A percentile compares a stretch with the other conserved stretches of the same genome.
phyloP scores from a whole-genome alignment of 2,888 invertebrate species.

The Galerucella pusilla region DNA sequence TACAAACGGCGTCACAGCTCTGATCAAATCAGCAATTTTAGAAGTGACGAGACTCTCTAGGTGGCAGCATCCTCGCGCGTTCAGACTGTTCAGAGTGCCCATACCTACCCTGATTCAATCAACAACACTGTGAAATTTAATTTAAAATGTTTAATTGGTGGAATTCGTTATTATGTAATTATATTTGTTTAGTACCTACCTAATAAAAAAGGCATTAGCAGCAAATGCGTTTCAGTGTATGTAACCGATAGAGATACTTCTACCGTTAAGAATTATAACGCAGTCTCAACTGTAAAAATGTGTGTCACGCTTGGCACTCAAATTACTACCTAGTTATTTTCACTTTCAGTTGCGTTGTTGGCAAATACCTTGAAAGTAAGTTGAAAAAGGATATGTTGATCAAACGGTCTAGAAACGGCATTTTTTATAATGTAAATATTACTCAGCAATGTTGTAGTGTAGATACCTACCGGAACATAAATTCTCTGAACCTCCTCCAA shows the following conservation, averaged over 20 bases:
- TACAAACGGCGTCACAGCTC: no score
- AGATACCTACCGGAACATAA: conserved; percentile 19
- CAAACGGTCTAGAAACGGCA: conserved; percentile 23
- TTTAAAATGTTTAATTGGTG: neutral
- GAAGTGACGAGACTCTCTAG: no score
- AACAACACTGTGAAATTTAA: neutral
- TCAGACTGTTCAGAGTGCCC: no score
- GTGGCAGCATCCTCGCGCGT: no score
- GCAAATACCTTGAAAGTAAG: conserved; percentile 37
- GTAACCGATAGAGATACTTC: conserved; percentile 12
- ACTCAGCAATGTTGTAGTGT: conserved; percentile 15
- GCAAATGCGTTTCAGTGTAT: conserved; percentile 3
- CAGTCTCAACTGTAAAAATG: conserved; percentile 28
- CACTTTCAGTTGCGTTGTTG: conserved; percentile 36
- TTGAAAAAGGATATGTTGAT: conserved; percentile 30
- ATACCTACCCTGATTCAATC: neutral
- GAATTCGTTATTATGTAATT: neutral
- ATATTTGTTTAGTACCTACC: neutral
- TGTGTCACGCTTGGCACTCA: conserved; percentile 24
- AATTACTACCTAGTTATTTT: conserved; percentile 35
- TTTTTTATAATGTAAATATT: conserved; percentile 24
- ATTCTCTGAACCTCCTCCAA: neutral
- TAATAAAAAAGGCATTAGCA: neutral
- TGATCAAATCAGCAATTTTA: no score
- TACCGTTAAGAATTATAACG: conserved; percentile 28